These are phyloP conservation scores for Agrotis puta DNA, from an alignment of 2,888 invertebrate species.

Conservation along the genomic window DNA sequence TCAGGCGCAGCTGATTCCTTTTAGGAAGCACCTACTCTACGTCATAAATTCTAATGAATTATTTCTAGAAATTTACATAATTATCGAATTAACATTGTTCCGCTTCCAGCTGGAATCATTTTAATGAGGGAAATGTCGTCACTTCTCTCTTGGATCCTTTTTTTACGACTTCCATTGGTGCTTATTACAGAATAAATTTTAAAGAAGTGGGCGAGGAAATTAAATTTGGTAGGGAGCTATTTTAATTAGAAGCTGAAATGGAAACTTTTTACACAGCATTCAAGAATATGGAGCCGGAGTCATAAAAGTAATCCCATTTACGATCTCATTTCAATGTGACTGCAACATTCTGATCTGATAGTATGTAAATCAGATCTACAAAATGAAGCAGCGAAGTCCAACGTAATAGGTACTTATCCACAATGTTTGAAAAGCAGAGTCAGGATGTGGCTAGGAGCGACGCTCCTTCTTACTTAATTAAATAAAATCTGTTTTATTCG, in stretches of 20 bases:
- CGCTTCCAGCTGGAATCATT: conserved; percentile 77
- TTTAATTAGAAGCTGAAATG: conserved; percentile 71
- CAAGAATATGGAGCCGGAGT: conserved; percentile 41
- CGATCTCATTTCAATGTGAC: conserved; percentile 47
- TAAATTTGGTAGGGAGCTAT: conserved; percentile 68
- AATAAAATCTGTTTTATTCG: conserved; percentile 18
- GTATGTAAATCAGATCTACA: conserved; percentile 53
- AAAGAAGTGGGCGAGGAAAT: conserved; percentile 72
- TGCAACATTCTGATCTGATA: conserved; percentile 45
- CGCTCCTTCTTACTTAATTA: conserved; percentile 5
- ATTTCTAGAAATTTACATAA: conserved; percentile 77
- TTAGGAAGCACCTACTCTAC: conserved; percentile 58
- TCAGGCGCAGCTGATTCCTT: conserved; percentile 28
- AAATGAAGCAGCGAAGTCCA: conserved; percentile 29
- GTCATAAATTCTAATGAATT: conserved; percentile 75
- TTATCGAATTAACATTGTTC: conserved; percentile 81
- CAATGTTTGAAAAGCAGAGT: conserved; percentile 14
- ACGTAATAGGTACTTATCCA: conserved; percentile 4
- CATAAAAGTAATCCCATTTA: conserved; percentile 59
- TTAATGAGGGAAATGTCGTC: conserved; percentile 74
- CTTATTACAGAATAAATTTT: conserved; percentile 76
- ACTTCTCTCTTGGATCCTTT: conserved; percentile 73
- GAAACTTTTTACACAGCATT: conserved; percentile 65
- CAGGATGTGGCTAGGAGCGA: conserved; percentile 1
- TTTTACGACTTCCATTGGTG: conserved; percentile 74